Percentiles rank a stretch among this genome's conserved stretches.
Conservation (phyloP, 2,797 vertebrate species). For the Chaunax sp. region DNA sequence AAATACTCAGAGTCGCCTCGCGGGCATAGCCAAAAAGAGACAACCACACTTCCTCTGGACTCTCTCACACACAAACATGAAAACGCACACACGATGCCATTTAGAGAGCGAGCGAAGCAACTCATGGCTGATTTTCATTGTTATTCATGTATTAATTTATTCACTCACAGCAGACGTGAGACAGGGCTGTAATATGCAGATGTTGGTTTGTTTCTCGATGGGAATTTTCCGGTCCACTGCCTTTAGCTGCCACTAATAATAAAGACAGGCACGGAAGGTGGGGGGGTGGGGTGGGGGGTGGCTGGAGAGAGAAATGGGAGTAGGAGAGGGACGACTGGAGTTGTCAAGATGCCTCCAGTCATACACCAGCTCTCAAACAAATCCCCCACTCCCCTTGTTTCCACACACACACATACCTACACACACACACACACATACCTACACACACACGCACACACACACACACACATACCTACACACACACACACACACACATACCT, state of each 20-base stretch:
- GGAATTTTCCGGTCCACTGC: conserved; percentile 83
- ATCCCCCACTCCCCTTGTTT: conserved; percentile 16
- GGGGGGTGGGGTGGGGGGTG: conserved; percentile 23
- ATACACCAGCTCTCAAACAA: conserved; percentile 49
- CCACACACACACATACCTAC: conserved; percentile 15
- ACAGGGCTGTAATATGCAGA: conserved; percentile 85
- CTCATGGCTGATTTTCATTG: conserved; percentile 80
- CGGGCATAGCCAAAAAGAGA: conserved; percentile 35
- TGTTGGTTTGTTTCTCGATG: conserved; percentile 83
- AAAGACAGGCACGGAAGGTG: conserved; percentile 74
- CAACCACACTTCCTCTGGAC: conserved; percentile 25
- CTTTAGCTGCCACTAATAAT: conserved; percentile 83
- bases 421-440: conserved; percentile 9
- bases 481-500: conserved; percentile 16
- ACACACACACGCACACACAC: conserved; percentile 12
- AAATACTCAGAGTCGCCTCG: conserved; percentile 37
- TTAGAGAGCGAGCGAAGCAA: conserved; percentile 67
- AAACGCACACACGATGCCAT: conserved; percentile 53
- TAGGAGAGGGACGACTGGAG: conserved; percentile 44
- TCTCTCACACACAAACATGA: conserved; percentile 31
- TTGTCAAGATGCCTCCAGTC: conserved; percentile 72
- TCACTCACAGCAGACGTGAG: conserved; percentile 76
- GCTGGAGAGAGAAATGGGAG: conserved; percentile 28
- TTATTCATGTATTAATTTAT: conserved; percentile 89
- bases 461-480: conserved; percentile 15